Evolutionary conservation across 1,140 invertebrate genomes (phyloP), one percentile per base, ranked within the genome.

Genomic region (Heliothis virescens): DNA sequence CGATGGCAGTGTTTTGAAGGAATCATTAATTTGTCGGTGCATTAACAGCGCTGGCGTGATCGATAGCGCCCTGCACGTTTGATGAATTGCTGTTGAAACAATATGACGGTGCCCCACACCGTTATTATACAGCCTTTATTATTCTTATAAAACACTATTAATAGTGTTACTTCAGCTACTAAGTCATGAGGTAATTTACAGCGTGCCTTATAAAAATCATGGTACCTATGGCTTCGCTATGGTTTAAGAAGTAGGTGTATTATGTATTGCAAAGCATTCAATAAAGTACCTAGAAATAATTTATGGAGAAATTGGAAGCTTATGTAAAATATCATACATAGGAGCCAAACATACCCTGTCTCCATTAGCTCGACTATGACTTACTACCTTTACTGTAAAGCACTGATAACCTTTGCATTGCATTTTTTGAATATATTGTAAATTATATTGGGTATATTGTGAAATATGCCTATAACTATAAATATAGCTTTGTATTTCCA

Each of bases 11-110:
- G 79, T 82, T 80, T 84, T 79, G 79, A 79, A 80, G 80, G 67
- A 84, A 84, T 82, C 80, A 82, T 84, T 84, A 82, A 80, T 84
- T 84, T 82, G 67, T 82, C 47, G 59, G 77, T 84, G 80, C 82
- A 84, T 84, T 81, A 80, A 69, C 67, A 81, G 53, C 67, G 60
- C 34, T 77, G 76, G 71, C 69, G 73, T 84, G 82, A 82, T 84
- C 80, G 82, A 84, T 84, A 79, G 79, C 71, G 11, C 59, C 74
- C 16, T 83, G 79, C 75, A 83, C 53, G 57, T 84, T 81, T 84
- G 82, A 84, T 84, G 80, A 84, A 84, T 81, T 72, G 74, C 77
- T 78, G 72, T 81, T 67, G 73, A 59, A 53, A 62, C 76, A 76
- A 72, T 60, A 71, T 67, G 77, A 76, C 60, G 74, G 21, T 55